These are phyloP conservation scores for Isoperla grammatica DNA, from an alignment of 2,888 invertebrate genomes.

Conservation along the genomic window DNA sequence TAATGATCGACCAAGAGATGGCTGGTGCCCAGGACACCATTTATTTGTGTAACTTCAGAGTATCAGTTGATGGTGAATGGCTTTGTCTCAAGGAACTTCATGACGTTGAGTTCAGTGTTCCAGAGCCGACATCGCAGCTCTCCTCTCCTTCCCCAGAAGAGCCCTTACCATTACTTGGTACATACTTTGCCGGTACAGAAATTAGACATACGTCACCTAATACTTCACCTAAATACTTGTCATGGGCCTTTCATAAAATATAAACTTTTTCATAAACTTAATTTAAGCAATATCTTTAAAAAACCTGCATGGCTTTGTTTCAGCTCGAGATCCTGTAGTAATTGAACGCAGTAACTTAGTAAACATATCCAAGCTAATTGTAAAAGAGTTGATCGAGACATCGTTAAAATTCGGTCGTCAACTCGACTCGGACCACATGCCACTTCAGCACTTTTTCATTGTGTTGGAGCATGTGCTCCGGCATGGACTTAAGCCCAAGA, in stretches of 20 bases:
- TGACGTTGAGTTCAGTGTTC: conserved; percentile 75
- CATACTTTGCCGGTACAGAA: not conserved
- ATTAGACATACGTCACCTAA: no score
- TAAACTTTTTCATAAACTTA: no score
- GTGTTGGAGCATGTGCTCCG: conserved; percentile 94
- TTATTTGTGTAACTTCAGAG: conserved; percentile 94
- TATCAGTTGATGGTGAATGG: conserved; percentile 97
- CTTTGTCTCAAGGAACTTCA: conserved; percentile 89
- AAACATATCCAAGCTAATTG: conserved; percentile 92
- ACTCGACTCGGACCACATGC: conserved; percentile 89
- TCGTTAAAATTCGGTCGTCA: conserved; percentile 90
- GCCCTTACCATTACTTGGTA: conserved; percentile 45
- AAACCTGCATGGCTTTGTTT: no score
- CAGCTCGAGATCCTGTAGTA: conserved; percentile 83
- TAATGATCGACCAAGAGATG: conserved; percentile 52
- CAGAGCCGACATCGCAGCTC: conserved; percentile 58
- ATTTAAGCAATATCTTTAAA: no score
- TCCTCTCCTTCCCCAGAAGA: conserved; percentile 58
- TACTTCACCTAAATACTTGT: no score
- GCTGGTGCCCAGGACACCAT: conserved; percentile 93
- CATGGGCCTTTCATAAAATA: no score
- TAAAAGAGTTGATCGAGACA: conserved; percentile 93
- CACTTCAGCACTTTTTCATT: conserved; percentile 95
- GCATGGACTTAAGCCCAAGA: conserved; percentile 91
- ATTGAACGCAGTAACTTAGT: conserved; percentile 94